phyloP scores from a whole-genome alignment of 2,888 invertebrate species.

The Mesorhabditis spiculigera region DNA sequence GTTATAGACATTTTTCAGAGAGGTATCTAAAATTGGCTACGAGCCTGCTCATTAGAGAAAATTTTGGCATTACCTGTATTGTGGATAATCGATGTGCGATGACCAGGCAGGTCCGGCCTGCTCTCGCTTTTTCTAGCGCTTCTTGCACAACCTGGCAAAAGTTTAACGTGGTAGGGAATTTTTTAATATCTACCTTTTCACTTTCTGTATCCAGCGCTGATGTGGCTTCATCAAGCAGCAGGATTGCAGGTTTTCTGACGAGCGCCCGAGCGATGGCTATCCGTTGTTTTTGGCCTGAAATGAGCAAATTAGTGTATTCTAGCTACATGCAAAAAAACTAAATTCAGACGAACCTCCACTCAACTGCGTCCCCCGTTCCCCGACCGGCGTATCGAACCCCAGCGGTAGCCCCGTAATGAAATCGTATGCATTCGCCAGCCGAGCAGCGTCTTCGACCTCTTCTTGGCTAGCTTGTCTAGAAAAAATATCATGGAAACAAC shows the following conservation, averaged over 20 bases:
- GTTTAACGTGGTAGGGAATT: too few species aligned
- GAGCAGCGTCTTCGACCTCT: conserved; percentile 59
- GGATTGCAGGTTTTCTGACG: conserved; percentile 34
- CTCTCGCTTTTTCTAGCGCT: conserved; percentile 76
- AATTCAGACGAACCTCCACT: conserved; percentile 47
- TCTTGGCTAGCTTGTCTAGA: conserved; percentile 22
- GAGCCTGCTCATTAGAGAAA: not conserved
- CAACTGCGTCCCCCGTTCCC: conserved; percentile 61
- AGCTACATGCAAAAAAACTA: not conserved
- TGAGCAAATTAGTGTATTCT: not conserved
- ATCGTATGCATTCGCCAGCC: conserved; percentile 62
- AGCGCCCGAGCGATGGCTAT: conserved; percentile 52
- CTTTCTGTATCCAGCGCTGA: conserved; percentile 41
- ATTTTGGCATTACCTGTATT: conserved; percentile 54
- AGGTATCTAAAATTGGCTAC: not conserved
- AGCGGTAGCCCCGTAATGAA: conserved; percentile 61
- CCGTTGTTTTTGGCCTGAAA: conserved; percentile 61
- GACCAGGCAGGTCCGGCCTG: conserved; percentile 74
- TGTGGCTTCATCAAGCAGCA: conserved; percentile 43
- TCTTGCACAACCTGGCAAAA: conserved; percentile 74
- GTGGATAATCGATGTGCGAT: conserved; percentile 83
- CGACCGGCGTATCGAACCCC: conserved; percentile 59
- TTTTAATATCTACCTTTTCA: conserved; percentile 34
- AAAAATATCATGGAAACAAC: not conserved
- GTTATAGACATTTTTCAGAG: not conserved